These are phyloP conservation scores for Corella eumyota DNA, from an alignment of 23 tunicate genomes.

Conservation along the genomic window DNA sequence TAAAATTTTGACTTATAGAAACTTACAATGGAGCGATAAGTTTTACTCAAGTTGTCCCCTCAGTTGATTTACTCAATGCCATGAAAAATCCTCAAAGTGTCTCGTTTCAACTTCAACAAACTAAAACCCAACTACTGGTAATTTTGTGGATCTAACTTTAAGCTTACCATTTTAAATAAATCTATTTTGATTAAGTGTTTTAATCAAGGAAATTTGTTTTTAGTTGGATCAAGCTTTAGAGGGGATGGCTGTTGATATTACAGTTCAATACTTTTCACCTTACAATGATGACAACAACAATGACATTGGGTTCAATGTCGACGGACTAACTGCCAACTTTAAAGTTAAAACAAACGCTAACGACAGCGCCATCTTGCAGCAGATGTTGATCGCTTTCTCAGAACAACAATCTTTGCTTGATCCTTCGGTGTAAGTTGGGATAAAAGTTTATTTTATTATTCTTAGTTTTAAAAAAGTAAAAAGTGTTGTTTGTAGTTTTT, in stretches of 20 bases:
- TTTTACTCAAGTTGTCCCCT: slow-evolving; percentile 2
- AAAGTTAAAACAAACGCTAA: slow-evolving; percentile 2
- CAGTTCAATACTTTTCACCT: slow-evolving; percentile 21
- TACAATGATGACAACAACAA: too few relatives aligned
- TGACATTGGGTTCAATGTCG: too few relatives aligned
- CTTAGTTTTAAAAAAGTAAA: not conserved
- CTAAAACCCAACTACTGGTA: too few relatives aligned
- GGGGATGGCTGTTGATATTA: too few relatives aligned
- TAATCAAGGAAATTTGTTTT: too few relatives aligned
- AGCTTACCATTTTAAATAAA: too few relatives aligned
- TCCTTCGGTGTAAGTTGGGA: not conserved
- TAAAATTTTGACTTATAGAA: not conserved
- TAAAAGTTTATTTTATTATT: not conserved
- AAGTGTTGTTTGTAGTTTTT: too few relatives aligned
- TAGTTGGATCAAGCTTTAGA: too few relatives aligned
- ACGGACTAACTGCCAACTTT: slow-evolving; percentile 4
- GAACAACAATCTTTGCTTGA: too few relatives aligned
- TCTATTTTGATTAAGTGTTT: too few relatives aligned
- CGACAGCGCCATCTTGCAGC: not conserved
- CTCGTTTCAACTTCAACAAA: too few relatives aligned
- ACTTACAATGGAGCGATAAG: slow-evolving; percentile 9
- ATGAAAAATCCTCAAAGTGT: slow-evolving; percentile 1
- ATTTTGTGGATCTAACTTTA: too few relatives aligned
- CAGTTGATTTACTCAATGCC: slow-evolving; percentile 2
- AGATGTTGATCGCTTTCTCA: not conserved